Evolutionary conservation across 2,888 invertebrate genomes (phyloP).

Genomic region (Isoperla grammatica): DNA sequence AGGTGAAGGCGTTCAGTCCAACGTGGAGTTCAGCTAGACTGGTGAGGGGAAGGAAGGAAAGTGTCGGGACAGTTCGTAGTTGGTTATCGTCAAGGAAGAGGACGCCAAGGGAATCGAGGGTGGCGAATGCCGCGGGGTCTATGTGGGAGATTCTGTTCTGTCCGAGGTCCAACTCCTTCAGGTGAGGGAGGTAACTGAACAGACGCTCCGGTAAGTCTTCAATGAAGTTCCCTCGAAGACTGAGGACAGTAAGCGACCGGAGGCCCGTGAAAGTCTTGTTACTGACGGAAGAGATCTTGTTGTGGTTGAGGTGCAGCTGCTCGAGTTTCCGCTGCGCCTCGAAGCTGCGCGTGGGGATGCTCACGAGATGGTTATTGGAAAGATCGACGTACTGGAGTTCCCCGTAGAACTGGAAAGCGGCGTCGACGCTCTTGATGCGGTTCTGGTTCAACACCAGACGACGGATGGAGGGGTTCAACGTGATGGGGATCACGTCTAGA

Average conservation of each 20-base stretch:
- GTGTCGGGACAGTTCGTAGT: slow-evolving; percentile 67
- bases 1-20: slow-evolving; percentile 74
- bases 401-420: slow-evolving; percentile 79
- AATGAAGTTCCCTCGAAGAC: slow-evolving; percentile 73
- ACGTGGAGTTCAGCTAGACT: slow-evolving; percentile 79
- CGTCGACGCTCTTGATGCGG: slow-evolving; percentile 79
- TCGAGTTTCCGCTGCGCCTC: slow-evolving; percentile 73
- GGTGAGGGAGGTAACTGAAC: slow-evolving; percentile 65
- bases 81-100: slow-evolving; percentile 82
- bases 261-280: slow-evolving; percentile 77
- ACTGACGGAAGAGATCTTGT: slow-evolving; percentile 74
- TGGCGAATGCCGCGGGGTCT: slow-evolving; percentile 70
- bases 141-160: slow-evolving; percentile 78
- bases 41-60: slow-evolving; percentile 64
- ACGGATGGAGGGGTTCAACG: slow-evolving; percentile 84
- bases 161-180: slow-evolving; percentile 81
- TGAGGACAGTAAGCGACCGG: slow-evolving; percentile 70
- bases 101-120: slow-evolving; percentile 67
- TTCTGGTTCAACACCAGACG: slow-evolving; percentile 75
- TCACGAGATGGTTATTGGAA: slow-evolving; percentile 77
- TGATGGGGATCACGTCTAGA: slow-evolving; percentile 84
- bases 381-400: slow-evolving; percentile 80
- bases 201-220: slow-evolving; percentile 70
- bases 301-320: slow-evolving; percentile 76
- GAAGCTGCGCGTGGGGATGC: slow-evolving; percentile 73